Conservation (phyloP, 2,113 vertebrate genomes). For the Salvator merianae region DNA sequence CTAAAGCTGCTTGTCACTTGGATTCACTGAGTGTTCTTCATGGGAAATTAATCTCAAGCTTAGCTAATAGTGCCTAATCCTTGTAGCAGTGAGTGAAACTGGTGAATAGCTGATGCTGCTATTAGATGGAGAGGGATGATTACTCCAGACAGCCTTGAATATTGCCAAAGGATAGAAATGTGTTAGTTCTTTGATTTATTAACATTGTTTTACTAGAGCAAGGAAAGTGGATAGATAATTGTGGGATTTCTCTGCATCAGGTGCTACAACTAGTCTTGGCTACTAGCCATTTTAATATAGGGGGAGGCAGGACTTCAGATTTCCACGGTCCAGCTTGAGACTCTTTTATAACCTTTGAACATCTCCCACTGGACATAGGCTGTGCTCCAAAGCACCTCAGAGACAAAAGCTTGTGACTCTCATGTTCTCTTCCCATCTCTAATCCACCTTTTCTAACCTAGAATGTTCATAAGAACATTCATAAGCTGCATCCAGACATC, state of each 20-base stretch:
- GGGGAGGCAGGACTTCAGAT: no score
- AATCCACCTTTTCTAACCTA: no score
- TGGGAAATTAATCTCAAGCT: conserved; percentile 18
- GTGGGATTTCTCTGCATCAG: not conserved
- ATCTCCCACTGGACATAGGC: no score
- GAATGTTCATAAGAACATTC: no score
- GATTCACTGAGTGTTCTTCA: conserved; percentile 1
- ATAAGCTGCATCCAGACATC: no score
- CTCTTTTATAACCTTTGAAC: no score
- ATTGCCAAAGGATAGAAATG: not conserved
- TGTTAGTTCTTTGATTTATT: not conserved
- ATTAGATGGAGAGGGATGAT: not conserved
- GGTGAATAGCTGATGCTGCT: not conserved
- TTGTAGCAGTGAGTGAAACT: not conserved
- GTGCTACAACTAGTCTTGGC: not conserved
- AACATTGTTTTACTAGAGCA: not conserved
- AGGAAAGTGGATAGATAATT: not conserved
- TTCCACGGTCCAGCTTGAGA: no score
- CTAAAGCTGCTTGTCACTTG: not conserved
- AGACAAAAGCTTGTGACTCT: no score
- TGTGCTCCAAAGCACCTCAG: no score
- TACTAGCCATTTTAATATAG: no score
- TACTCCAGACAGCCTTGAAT: not conserved
- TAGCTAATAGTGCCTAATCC: conserved; percentile 4
- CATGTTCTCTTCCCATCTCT: no score